Conservation (phyloP, 1,140 invertebrate genomes). For the Drosophila tristis region DNA sequence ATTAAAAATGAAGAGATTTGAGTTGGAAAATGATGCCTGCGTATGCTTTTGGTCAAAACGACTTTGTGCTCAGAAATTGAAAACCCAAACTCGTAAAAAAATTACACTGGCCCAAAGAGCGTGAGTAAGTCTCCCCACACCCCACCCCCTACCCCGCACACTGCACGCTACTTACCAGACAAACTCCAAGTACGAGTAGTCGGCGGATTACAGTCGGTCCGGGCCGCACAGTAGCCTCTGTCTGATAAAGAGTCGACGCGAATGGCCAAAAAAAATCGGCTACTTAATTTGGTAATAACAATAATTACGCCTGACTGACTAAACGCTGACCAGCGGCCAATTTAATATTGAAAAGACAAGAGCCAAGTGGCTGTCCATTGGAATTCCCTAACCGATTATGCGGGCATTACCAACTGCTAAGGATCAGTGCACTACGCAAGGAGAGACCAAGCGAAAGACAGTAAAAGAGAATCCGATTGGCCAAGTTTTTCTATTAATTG, state of each 20-base stretch:
- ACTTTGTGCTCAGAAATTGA: conserved; percentile 73
- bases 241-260: conserved; percentile 63
- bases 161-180: conserved; percentile 37
- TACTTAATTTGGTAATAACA: conserved; percentile 83
- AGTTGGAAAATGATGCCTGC: conserved; percentile 76
- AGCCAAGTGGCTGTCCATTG: conserved; percentile 55
- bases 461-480: conserved; percentile 17
- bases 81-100: conserved; percentile 71
- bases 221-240: conserved; percentile 36
- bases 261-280: conserved; percentile 70
- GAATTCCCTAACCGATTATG: conserved; percentile 47
- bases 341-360: conserved; percentile 56
- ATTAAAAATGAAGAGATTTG: conserved; percentile 82
- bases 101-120: conserved; percentile 52
- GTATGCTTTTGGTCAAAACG: conserved; percentile 73
- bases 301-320: conserved; percentile 81
- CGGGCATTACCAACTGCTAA: conserved; percentile 13
- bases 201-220: conserved; percentile 57
- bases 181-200: conserved; percentile 54
- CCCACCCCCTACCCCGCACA: neutral
- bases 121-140: conserved; percentile 52
- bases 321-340: conserved; percentile 73
- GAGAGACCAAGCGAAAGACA: conserved; percentile 1
- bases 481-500: conserved; percentile 14
- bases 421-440: neutral